These are phyloP conservation scores for Oncorhynchus nerka DNA, from an alignment of 2,113 vertebrate species.

Conservation along the genomic window DNA sequence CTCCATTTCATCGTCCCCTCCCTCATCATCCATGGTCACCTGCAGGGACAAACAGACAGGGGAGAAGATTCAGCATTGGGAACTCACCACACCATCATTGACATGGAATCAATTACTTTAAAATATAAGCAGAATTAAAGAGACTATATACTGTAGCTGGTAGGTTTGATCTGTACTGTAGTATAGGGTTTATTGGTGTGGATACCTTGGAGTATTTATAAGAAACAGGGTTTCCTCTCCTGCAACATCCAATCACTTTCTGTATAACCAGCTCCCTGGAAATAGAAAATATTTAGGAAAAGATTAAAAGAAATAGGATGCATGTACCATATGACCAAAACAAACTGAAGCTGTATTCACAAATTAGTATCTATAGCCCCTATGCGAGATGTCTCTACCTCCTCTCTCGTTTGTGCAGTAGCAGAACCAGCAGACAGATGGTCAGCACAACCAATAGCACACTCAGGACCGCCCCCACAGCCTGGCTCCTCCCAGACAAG, in stretches of 20 bases:
- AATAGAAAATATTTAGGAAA: not conserved
- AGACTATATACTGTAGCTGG: too few relatives aligned
- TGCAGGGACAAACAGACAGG: conserved; percentile 42
- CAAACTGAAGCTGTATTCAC: too few relatives aligned
- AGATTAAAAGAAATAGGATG: not conserved
- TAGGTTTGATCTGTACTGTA: too few relatives aligned
- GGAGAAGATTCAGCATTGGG: not conserved
- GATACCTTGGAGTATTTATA: conserved; percentile 97
- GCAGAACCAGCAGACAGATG: conserved; percentile 78
- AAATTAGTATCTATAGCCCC: too few relatives aligned
- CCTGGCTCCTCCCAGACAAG: conserved; percentile 78
- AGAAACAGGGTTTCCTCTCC: conserved; percentile 82
- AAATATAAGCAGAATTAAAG: too few relatives aligned
- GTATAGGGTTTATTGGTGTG: not conserved
- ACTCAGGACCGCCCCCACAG: conserved; percentile 74
- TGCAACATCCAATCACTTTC: conserved; percentile 86
- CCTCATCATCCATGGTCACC: conserved; percentile 90
- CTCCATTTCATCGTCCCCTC: conserved; percentile 89
- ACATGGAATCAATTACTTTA: too few relatives aligned
- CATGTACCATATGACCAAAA: too few relatives aligned
- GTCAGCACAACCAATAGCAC: conserved; percentile 82
- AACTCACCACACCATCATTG: not conserved
- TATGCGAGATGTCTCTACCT: conserved; percentile 68
- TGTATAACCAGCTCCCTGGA: conserved; percentile 85
- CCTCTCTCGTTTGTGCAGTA: conserved; percentile 89